These are phyloP conservation scores for Hyperoodon ampullatus DNA, from an alignment of 2,113 vertebrate species.

Conservation along the genomic window DNA sequence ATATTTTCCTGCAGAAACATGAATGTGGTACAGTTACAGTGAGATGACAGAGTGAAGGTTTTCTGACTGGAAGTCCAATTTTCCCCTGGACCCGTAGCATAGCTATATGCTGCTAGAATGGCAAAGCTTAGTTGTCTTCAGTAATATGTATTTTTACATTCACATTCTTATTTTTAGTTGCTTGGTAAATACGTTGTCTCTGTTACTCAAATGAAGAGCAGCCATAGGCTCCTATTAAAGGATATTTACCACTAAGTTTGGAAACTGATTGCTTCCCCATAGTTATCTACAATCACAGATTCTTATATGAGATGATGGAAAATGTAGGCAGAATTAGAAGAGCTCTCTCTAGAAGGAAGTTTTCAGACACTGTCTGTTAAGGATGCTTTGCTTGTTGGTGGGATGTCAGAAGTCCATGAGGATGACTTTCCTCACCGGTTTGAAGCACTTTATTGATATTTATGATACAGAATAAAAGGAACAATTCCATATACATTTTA, in stretches of 20 bases:
- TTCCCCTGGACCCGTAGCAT: fast-evolving
- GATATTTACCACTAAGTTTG: background rate
- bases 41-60: background rate
- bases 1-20: background rate
- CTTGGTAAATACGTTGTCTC: background rate
- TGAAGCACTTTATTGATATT: background rate
- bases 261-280: background rate
- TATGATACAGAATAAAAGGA: background rate
- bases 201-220: background rate
- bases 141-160: background rate
- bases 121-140: background rate
- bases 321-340: background rate
- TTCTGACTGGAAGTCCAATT: background rate
- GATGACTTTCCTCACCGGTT: background rate
- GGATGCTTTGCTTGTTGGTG: too few species aligned
- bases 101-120: background rate
- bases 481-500: background rate
- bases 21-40: fast-evolving
- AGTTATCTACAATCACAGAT: background rate
- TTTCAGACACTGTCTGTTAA: background rate
- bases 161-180: background rate
- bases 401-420: fast-evolving
- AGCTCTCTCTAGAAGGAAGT: background rate
- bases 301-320: background rate
- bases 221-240: background rate